A percentile compares a stretch with the other conserved stretches of the same genome.
These are phyloP conservation scores for Lithophane ornitopus DNA, from an alignment of 2,888 invertebrate genomes.

Conservation along the genomic window DNA sequence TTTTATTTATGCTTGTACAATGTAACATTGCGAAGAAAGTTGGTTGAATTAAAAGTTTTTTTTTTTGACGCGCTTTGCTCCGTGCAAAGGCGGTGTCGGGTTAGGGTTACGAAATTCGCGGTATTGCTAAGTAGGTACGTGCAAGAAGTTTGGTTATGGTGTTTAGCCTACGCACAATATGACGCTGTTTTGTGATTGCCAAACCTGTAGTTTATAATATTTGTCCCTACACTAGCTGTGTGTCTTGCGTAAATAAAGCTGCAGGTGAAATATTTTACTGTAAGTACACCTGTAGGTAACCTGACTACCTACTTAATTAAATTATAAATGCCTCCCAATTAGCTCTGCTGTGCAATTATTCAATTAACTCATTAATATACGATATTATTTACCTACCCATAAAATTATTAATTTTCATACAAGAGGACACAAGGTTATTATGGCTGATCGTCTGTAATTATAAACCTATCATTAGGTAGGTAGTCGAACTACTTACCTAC, in stretches of 20 bases:
- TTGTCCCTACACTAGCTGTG: conserved; percentile 20
- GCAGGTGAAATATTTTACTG: conserved; percentile 57
- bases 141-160: conserved; percentile 33
- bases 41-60: conserved; percentile 45
- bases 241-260: conserved; percentile 60
- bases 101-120: conserved; percentile 60
- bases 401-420: conserved; percentile 28
- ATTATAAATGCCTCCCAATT: conserved; percentile 47
- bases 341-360: conserved; percentile 44
- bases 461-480: conserved; percentile 9
- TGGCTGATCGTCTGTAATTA: conserved; percentile 27
- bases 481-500: conserved; percentile 18
- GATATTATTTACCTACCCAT: conserved; percentile 11
- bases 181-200: conserved; percentile 59
- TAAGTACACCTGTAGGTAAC: conserved; percentile 30
- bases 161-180: conserved; percentile 68
- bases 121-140: conserved; percentile 30
- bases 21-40: conserved; percentile 56
- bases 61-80: conserved; percentile 45
- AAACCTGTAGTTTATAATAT: conserved; percentile 63
- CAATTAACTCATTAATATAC: conserved; percentile 48
- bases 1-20: conserved; percentile 65
- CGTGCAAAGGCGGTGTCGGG: conserved; percentile 31
- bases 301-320: conserved; percentile 28
- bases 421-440: conserved; percentile 27